Percentiles rank a stretch among this genome's conserved stretches.
Conservation (phyloP, 1,140 invertebrate genomes). For the Planococcus citri region DNA sequence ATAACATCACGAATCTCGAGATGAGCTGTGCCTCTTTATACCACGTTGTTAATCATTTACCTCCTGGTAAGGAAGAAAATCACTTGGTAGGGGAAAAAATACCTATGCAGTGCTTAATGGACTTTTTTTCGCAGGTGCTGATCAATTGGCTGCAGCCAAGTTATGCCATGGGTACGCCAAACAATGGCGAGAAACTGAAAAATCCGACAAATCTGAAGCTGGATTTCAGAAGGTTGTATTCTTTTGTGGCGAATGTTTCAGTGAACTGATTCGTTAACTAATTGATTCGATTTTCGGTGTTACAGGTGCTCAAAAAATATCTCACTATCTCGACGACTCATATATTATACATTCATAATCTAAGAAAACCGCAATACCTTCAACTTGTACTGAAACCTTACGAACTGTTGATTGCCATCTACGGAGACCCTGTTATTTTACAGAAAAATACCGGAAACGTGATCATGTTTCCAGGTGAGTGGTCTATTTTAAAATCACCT, state of each 20-base stretch:
- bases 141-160: slow-evolving; percentile 35
- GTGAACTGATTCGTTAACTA: background rate
- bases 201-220: slow-evolving; percentile 26
- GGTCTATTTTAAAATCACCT: too few relatives aligned
- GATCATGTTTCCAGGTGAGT: slow-evolving; percentile 21
- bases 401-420: slow-evolving; percentile 33
- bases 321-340: slow-evolving; percentile 33
- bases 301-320: slow-evolving; percentile 33
- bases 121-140: slow-evolving; percentile 31
- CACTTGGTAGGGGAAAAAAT: slow-evolving; percentile 35
- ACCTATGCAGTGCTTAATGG: too few relatives aligned
- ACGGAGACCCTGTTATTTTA: slow-evolving; percentile 35
- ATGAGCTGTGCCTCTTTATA: slow-evolving; percentile 34
- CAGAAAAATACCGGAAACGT: slow-evolving; percentile 27
- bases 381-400: slow-evolving; percentile 31
- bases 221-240: slow-evolving; percentile 26
- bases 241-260: background rate
- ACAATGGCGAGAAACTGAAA: slow-evolving; percentile 25
- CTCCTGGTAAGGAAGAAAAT: slow-evolving; percentile 35
- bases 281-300: too few relatives aligned
- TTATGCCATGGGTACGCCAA: slow-evolving; percentile 33
- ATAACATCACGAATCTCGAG: slow-evolving; percentile 31
- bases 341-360: slow-evolving; percentile 33
- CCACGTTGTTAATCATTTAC: slow-evolving; percentile 35
- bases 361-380: slow-evolving; percentile 33